phyloP scores from a whole-genome alignment of 2,888 invertebrate genomes.

The Drosophila demipolita region DNA sequence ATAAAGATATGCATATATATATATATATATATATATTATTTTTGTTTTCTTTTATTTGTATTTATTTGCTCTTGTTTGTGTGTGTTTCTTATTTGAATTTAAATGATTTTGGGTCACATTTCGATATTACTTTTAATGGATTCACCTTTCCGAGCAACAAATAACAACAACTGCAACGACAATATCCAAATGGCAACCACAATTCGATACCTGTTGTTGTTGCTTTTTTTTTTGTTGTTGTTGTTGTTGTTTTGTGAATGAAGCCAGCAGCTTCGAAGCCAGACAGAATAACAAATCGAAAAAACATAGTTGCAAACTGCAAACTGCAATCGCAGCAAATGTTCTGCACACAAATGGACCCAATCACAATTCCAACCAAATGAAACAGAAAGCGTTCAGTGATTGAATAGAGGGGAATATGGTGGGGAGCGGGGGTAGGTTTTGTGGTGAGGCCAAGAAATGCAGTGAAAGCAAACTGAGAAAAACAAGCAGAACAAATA shows the following conservation, averaged over 20 bases:
- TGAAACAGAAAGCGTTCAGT: background rate
- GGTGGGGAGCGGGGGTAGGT: background rate
- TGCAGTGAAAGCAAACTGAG: constrained; percentile 42
- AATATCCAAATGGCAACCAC: constrained; percentile 20
- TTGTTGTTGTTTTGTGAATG: constrained; percentile 6
- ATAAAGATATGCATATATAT: background rate
- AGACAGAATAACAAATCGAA: constrained; percentile 36
- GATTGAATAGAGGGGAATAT: constrained; percentile 15
- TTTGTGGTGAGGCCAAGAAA: constrained; percentile 42
- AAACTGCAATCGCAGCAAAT: constrained; percentile 23
- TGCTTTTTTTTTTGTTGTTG: background rate
- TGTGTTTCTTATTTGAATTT: constrained; percentile 51
- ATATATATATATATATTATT: background rate
- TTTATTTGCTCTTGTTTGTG: background rate
- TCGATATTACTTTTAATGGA: constrained; percentile 4
- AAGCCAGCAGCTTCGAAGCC: constrained; percentile 30
- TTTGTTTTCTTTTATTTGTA: background rate
- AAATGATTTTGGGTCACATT: constrained; percentile 44
- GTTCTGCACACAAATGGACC: constrained; percentile 12
- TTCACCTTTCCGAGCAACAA: constrained; percentile 5
- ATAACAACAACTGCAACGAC: background rate
- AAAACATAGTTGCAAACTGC: constrained; percentile 41
- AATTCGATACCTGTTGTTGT: constrained; percentile 20
- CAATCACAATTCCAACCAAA: constrained; percentile 3
- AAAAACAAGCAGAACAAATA: background rate